Base-by-base conservation (phyloP, 2,113 vertebrate species). In the Columba livia region DNA sequence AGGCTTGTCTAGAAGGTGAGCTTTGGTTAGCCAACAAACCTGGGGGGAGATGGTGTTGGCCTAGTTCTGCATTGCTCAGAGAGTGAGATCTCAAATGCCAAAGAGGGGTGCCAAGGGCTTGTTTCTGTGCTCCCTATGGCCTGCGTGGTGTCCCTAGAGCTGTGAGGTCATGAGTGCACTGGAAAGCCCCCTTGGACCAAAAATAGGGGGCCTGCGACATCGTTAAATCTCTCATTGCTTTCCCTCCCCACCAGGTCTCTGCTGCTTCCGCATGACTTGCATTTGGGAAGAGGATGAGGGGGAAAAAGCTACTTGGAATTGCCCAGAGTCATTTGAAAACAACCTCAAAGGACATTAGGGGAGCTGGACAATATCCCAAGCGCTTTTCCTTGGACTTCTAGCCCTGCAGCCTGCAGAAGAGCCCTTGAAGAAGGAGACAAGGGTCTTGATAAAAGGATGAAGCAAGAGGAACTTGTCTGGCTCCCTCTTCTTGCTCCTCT, bases 181-280 rank as follows among this genome's bases (percentile, higher is more conserved):
- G 57, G 29, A 62, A 9, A 20, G 7, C 4, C 11, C 15, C 23
- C 8, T 10, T 38, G 34, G 40, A 44, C 47, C 32, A 28, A 15
- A 3, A 9, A 53, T 25, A 23, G 11, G 32, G 14, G 28, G 14
- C 11, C 64, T 53, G 7, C 29, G n/a, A 8, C 0, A 1, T 0
- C 60, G 40, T 15, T 4, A 57, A 26, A 69, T 28, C 15, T 42
- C 25, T 20, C 20, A 9, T 20, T 38, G 15, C 6, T 16, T 20
- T 51, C 5, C 24, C 20, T 25, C 11, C 42, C 62, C 18, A n/a
- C 25, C 9, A 26, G 24, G 23, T 58, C 18, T n/a, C 62, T 54
- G 42, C 24, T 75, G 13, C 61, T 84, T 88, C 31, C 15, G 38
- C 7, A 3, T 5, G 15, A 21, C 51, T 47, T 60, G 19, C 3